phyloP scores from a whole-genome alignment of 2,797 vertebrate species.

The Eulemur albifrons region DNA sequence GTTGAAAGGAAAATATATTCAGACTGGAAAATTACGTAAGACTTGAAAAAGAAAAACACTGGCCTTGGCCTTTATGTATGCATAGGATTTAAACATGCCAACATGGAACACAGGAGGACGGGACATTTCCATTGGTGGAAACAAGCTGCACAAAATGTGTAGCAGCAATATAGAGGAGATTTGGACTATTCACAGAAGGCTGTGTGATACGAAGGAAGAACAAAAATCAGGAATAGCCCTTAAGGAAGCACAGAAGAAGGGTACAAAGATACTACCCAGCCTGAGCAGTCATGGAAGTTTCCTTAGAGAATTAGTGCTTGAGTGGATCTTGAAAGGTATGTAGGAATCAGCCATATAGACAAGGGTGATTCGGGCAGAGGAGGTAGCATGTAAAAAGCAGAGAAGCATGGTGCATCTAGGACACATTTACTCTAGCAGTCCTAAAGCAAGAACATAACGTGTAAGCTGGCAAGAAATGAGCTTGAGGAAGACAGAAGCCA shows the following conservation, averaged over 20 bases:
- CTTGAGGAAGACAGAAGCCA: background rate
- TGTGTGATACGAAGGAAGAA: background rate
- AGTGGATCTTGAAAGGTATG: background rate
- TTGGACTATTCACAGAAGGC: background rate
- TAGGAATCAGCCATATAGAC: background rate
- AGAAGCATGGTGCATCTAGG: background rate
- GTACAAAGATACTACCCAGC: background rate
- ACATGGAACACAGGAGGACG: background rate
- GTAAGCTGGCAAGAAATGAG: background rate
- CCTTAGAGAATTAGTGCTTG: background rate
- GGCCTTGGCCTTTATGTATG: background rate
- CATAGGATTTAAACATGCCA: background rate
- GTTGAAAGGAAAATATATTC: constrained; percentile 2
- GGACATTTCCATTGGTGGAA: background rate
- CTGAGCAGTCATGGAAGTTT: background rate
- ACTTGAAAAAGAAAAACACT: constrained; percentile 20
- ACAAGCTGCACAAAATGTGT: background rate
- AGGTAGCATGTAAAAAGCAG: background rate
- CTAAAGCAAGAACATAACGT: background rate
- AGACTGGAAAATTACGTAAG: background rate
- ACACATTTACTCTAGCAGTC: background rate
- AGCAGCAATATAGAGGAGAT: background rate
- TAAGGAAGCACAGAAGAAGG: background rate
- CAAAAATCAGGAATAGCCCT: background rate
- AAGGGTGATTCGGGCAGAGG: background rate